Evolutionary conservation across 2,888 invertebrate genomes (phyloP).

Genomic region (Choreutis nemorana): DNA sequence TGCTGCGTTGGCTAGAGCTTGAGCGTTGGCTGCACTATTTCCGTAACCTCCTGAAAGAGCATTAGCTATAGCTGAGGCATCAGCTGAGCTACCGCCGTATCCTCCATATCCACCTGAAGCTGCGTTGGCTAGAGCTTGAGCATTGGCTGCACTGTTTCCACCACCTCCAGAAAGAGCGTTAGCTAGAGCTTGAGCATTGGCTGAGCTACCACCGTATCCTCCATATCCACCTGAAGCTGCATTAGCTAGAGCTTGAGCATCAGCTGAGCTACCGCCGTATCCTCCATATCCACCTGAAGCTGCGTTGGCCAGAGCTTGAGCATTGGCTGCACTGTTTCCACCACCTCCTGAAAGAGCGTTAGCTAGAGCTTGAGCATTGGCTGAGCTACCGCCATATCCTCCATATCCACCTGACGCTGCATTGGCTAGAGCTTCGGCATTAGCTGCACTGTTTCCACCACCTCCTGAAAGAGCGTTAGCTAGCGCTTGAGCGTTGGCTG

Average conservation of each 20-base stretch:
- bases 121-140: slow-evolving; percentile 8
- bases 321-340: too few species aligned
- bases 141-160: slow-evolving; percentile 7
- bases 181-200: slow-evolving; percentile 6
- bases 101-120: slow-evolving; percentile 7
- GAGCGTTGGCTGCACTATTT: slow-evolving; percentile 6
- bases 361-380: slow-evolving; percentile 3
- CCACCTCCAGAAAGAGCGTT: neutral
- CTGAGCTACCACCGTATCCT: neutral
- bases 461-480: neutral
- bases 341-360: slow-evolving; percentile 4
- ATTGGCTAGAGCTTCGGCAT: slow-evolving; percentile 8
- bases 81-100: slow-evolving; percentile 1
- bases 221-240: slow-evolving; percentile 1
- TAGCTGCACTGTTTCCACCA: slow-evolving; percentile 6
- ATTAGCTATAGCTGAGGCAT: slow-evolving; percentile 2
- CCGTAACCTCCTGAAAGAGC: slow-evolving; percentile 5
- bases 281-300: too few species aligned
- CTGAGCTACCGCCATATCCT: neutral
- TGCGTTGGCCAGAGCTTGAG: slow-evolving; percentile 4
- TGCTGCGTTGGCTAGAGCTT: slow-evolving; percentile 4
- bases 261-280: neutral
- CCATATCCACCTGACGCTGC: too few species aligned
- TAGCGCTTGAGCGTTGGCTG: slow-evolving; percentile 4
- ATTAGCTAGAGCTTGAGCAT: slow-evolving; percentile 9